Conservation (phyloP, 2,888 invertebrate species). For the Athalia cordata region DNA sequence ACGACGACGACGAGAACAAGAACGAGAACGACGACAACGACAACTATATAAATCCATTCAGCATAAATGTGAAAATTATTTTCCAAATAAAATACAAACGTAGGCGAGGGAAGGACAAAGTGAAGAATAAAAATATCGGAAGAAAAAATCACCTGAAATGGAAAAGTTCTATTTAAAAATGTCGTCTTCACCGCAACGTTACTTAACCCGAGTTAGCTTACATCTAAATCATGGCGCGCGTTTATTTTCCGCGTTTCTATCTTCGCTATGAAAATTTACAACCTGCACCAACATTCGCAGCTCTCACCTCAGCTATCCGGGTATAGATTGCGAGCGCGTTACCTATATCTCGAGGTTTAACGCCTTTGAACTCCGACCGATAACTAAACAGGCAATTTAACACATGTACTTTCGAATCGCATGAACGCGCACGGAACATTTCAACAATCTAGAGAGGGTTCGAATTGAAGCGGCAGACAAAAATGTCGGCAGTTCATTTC, state of each 20-base stretch:
- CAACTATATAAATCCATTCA: no score
- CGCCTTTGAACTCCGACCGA: conserved; percentile 8
- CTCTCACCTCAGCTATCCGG: neutral
- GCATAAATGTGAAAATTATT: no score
- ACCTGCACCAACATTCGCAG: neutral
- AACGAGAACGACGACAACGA: no score
- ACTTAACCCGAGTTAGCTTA: no score
- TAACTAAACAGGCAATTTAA: conserved; percentile 24
- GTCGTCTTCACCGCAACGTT: neutral
- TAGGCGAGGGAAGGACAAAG: no score
- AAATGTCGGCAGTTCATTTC: neutral
- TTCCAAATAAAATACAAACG: no score
- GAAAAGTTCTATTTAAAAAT: no score
- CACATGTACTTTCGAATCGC: neutral
- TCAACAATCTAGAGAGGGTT: neutral
- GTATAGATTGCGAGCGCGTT: neutral
- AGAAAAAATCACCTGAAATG: no score
- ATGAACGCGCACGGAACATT: neutral
- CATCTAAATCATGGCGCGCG: no score
- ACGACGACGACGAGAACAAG: no score
- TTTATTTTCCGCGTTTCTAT: neutral
- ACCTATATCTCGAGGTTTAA: conserved; percentile 26
- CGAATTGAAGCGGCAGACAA: conserved; percentile 25
- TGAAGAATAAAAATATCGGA: no score
- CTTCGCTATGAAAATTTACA: neutral